These are phyloP conservation scores for Lepidothrix coronata DNA, from an alignment of 2,113 vertebrate species.

Conservation along the genomic window DNA sequence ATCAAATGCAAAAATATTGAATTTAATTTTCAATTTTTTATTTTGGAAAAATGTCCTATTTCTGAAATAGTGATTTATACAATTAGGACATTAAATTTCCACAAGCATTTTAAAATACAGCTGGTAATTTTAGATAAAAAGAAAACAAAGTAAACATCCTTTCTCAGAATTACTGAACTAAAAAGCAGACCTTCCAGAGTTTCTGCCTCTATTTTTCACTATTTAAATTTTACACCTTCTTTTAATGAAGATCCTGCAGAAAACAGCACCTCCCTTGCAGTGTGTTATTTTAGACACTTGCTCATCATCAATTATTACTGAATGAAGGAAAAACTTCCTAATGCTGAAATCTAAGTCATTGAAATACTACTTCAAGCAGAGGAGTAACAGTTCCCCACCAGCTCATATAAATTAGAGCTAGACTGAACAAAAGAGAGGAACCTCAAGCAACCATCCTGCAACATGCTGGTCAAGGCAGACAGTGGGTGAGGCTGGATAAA, in stretches of 20 bases:
- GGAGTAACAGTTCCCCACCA: background rate
- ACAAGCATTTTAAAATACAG: background rate
- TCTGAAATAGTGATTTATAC: background rate
- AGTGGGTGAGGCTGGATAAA: background rate
- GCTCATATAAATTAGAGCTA: background rate
- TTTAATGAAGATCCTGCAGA: background rate
- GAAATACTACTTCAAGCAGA: background rate
- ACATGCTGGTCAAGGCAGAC: accelerated
- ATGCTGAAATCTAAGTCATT: background rate
- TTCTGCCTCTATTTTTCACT: background rate
- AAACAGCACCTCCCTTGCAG: background rate
- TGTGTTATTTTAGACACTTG: constrained; percentile 4
- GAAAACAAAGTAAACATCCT: background rate
- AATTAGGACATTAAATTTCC: background rate
- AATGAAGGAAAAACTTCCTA: background rate
- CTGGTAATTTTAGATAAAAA: background rate
- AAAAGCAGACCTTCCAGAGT: background rate
- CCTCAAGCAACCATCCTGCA: background rate
- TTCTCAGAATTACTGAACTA: background rate
- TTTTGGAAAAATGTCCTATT: background rate
- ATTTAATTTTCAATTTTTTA: background rate
- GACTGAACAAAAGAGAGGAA: background rate
- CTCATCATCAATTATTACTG: background rate
- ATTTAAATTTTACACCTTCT: background rate
- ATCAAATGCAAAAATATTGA: background rate